Evolutionary conservation across 2,888 invertebrate genomes (phyloP), one percentile per base, ranked within the genome.

Genomic region (Nomada flava): DNA sequence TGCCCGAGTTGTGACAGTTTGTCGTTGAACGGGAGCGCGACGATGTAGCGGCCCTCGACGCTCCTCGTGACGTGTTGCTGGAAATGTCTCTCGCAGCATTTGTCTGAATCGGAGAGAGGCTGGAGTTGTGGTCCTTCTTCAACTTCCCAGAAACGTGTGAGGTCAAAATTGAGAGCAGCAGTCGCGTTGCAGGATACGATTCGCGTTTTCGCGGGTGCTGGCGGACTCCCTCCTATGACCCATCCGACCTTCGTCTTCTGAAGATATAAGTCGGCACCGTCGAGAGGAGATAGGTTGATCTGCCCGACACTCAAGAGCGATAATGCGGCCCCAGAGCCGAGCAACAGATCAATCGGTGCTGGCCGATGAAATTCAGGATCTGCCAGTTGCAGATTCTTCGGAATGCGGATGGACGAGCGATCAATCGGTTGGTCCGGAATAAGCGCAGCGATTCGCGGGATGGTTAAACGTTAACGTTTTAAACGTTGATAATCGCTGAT

Each of bases 361-460:
- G 85, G 88, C 5, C 79, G 23, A 55, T 88, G 82, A 68, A 88
- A 89, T 5, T 71, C 55, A 0, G 86, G 87, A 63, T 88, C 86
- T 0, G 85, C 85, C 20, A 85, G 52, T n/a, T 69, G 50, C 11
- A 89, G 18, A 26, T 84, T 83, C 1, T 2, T 7, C 0, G 86
- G 86, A 9, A 86, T 76, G 11, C 69, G 60, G 1, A 88, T 63
- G 0, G 18, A 0, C 0, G 77, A 5, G 1, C 82, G 76, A 9
- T 80, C n/a, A 0, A 86, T 79, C 2, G 23, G 42, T 44, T 81
- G 63, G n/a, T 72, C 73, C 4, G 85, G 82, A 2, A 85, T 57
- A 0, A 29, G 3, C 0, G 53, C 18, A 0, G 85, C 11, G 1
- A 85, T 84, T 0, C 47, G 18, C 4, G 83, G 74, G 2, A 87